A percentile compares a stretch with the other conserved stretches of the same genome.
Conservation (phyloP, 2,888 invertebrate genomes). For the Hirudinaria manillensis region DNA sequence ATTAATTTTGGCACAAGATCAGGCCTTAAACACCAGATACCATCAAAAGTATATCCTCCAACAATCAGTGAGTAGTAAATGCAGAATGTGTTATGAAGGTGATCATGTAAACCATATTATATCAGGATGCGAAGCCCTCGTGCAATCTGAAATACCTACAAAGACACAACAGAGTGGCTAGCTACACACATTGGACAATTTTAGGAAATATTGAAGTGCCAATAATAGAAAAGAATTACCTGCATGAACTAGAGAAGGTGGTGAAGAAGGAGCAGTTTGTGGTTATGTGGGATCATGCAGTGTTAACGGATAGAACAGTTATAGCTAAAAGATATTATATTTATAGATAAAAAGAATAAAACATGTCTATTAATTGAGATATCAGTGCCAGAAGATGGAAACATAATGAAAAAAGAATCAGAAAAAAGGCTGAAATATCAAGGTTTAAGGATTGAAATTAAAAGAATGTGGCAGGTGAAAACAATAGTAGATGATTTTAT, state of each 20-base stretch:
- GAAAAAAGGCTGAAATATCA: neutral
- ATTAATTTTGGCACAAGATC: neutral
- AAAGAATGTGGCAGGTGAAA: neutral
- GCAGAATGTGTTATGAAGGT: neutral
- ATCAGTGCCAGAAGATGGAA: neutral
- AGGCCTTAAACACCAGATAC: neutral
- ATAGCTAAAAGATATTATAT: no score
- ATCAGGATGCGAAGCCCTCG: no score
- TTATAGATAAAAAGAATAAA: no score
- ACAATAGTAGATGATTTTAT: neutral
- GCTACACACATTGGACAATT: neutral
- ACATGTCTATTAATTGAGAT: no score
- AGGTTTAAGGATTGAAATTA: neutral
- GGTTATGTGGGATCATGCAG: no score
- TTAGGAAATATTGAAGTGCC: no score
- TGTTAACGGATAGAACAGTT: no score
- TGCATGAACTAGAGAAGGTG: neutral
- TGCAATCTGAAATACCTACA: neutral
- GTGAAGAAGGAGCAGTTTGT: neutral
- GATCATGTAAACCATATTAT: neutral
- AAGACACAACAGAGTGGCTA: conserved; percentile 14
- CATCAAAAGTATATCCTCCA: neutral
- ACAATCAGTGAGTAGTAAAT: neutral
- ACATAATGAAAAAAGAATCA: neutral
- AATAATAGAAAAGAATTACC: neutral